These are phyloP conservation scores for Diarsia rubi DNA, from an alignment of 2,888 invertebrate genomes.

Conservation along the genomic window DNA sequence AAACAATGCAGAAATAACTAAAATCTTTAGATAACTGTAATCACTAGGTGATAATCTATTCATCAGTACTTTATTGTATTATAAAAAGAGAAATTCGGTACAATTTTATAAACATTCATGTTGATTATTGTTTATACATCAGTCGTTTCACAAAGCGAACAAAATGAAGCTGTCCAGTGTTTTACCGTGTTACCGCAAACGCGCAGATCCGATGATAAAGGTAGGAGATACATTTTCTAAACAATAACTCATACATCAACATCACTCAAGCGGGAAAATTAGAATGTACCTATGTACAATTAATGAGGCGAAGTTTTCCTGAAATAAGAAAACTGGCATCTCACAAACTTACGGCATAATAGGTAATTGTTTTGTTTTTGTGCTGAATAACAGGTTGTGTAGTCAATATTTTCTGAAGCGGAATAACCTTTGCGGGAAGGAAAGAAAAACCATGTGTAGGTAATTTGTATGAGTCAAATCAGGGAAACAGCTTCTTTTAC, in stretches of 20 bases:
- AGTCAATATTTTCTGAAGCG: constrained; percentile 6
- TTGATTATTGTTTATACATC: constrained; percentile 17
- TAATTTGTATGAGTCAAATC: constrained; percentile 17
- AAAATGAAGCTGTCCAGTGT: constrained; percentile 34
- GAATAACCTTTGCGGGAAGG: constrained; percentile 1
- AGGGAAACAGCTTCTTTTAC: constrained; percentile 17
- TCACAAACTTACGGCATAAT: neutral
- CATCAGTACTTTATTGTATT: neutral
- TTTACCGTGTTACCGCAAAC: constrained; percentile 32
- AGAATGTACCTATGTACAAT: neutral
- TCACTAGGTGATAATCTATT: constrained; percentile 26
- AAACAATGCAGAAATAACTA: constrained; percentile 18
- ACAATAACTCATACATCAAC: constrained; percentile 13
- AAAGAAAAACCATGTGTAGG: neutral
- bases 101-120: constrained; percentile 17
- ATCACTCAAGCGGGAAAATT: constrained; percentile 10
- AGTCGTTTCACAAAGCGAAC: constrained; percentile 19
- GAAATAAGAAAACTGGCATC: constrained; percentile 9
- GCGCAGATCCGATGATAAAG: constrained; percentile 22
- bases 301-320: neutral
- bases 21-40: constrained; percentile 12
- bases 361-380: neutral
- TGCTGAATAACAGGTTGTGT: constrained; percentile 1
- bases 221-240: constrained; percentile 24
- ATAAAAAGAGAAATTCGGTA: constrained; percentile 26